Evolutionary conservation across 2,113 vertebrate genomes (phyloP).

Genomic region (Phyllostomus hastatus): DNA sequence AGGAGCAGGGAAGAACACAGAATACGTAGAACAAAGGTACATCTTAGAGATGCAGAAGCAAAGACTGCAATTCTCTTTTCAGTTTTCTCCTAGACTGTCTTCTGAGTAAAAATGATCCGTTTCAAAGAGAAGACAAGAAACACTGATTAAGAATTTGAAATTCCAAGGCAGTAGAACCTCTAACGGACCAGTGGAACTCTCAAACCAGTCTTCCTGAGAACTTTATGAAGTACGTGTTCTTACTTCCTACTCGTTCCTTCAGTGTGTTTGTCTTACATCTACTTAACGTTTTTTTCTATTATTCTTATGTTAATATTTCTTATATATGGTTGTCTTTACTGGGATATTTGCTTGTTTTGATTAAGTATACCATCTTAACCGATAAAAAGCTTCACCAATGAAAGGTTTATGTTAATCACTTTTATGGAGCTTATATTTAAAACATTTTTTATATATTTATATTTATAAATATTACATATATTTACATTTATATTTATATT

Average conservation of each 20-base stretch:
- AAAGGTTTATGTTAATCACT: background rate
- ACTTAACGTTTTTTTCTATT: background rate
- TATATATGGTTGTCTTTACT: background rate
- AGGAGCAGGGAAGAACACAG: background rate
- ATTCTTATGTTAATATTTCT: background rate
- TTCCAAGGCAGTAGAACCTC: background rate
- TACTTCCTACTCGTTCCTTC: background rate
- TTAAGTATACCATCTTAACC: background rate
- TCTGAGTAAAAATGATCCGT: background rate
- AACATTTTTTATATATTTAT: too few relatives aligned
- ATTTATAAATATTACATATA: too few relatives aligned
- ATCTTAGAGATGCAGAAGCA: background rate
- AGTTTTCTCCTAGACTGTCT: background rate
- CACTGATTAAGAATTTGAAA: background rate
- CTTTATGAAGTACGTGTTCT: background rate
- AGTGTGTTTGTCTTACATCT: background rate
- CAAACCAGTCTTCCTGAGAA: background rate
- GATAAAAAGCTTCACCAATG: background rate
- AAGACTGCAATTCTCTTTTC: background rate
- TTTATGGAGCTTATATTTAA: background rate
- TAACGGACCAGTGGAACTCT: background rate
- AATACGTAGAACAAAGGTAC: background rate
- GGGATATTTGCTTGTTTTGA: background rate
- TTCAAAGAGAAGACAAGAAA: background rate
- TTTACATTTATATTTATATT: too few relatives aligned